Base-by-base conservation (phyloP, 2,113 vertebrate species). In the Brachirus orientalis region DNA sequence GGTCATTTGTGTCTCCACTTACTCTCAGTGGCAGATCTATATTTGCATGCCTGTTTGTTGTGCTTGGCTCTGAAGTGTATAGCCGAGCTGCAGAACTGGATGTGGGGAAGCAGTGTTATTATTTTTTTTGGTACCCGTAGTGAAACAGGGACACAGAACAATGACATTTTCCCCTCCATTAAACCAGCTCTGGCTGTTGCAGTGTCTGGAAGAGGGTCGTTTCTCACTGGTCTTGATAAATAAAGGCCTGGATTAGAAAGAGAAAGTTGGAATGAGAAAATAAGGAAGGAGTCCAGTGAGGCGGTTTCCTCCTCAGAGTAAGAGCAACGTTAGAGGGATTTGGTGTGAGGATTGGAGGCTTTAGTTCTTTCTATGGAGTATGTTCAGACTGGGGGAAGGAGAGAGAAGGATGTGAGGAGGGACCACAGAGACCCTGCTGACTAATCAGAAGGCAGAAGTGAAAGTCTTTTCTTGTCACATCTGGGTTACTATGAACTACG, bases 121-220 rank as follows among this genome's bases (percentile, higher is more conserved):
- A 4, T 28, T 28, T 28, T 28, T 75, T 86, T 83, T 83, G 69
- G 45, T 80, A 83, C 66, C 79, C 62, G 4, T 17, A 88, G 82
- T 18, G 61, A 86, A 88, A 84, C 82, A 90, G 86, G 84, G 90
- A 89, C 77, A 77, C 36, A 58, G 84, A 89, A 88, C 89, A 89
- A 90, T 87, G 67, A 80, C 75, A 79, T 86, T 85, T 86, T 88
- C 78, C 80, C 84, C 84, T 86, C 74, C 86, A 89, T 91, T 88
- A 86, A 72, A 80, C 80, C 57, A 64, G 51, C 33, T 37, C 73
- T 62, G 55, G 61, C 56, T 68, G 52, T 37, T 50, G 64, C 70
- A 74, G 58, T 36, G 65, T 79, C 69, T 84, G 69, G 74, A 82
- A 77, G 68, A 79, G 43, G 63, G 61, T 73, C 48, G 40, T 69